Percentiles rank a stretch among this genome's conserved stretches.
Conservation (phyloP, 1,140 invertebrate species). For the Lanistes nyassanus region DNA sequence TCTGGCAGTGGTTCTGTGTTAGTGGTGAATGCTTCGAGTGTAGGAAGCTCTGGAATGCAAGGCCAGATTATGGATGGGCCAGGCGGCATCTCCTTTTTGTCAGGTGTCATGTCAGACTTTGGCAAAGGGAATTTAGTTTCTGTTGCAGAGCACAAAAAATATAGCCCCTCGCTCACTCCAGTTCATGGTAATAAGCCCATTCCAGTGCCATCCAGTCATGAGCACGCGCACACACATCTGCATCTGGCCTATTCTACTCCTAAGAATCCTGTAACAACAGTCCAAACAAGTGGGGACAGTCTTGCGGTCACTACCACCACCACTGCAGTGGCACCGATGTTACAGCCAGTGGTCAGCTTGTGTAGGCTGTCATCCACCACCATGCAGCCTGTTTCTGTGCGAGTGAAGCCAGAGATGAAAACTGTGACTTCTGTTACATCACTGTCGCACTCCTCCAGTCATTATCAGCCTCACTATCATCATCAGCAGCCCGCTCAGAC, state of each 20-base stretch:
- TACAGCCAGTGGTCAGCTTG: slow-evolving; percentile 4
- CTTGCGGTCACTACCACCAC: background rate
- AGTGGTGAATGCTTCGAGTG: too few relatives aligned
- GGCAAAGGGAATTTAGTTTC: background rate
- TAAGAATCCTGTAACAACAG: background rate
- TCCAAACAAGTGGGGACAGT: too few relatives aligned
- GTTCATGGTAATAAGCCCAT: slow-evolving; percentile 13
- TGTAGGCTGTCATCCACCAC: background rate
- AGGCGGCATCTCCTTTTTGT: too few relatives aligned
- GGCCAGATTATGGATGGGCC: too few relatives aligned
- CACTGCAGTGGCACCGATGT: background rate
- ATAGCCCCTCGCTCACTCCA: background rate
- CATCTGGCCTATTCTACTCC: background rate
- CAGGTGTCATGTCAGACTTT: too few relatives aligned
- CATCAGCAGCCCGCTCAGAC: slow-evolving; percentile 17
- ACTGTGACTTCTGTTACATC: background rate
- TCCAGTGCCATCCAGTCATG: slow-evolving; percentile 15
- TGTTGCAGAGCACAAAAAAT: background rate
- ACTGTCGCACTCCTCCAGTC: background rate
- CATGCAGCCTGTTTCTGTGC: background rate
- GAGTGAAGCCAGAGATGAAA: background rate
- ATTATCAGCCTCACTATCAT: slow-evolving; percentile 18
- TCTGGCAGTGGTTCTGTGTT: too few relatives aligned
- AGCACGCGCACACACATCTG: slow-evolving; percentile 7
- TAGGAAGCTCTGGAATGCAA: too few relatives aligned